These are phyloP conservation scores for Pithys albifrons DNA, from an alignment of 2,113 vertebrate species.

Conservation along the genomic window DNA sequence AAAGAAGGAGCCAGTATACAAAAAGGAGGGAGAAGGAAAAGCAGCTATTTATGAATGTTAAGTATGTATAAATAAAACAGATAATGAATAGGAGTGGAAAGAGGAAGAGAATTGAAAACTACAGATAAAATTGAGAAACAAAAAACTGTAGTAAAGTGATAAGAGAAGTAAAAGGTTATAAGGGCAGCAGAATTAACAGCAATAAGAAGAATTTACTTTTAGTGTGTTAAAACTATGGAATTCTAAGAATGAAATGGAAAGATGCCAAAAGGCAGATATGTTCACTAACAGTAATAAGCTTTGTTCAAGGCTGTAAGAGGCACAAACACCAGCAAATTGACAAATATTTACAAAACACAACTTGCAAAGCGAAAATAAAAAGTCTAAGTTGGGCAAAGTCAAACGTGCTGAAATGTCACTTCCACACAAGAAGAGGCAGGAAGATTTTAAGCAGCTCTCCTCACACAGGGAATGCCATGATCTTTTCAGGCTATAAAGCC, in stretches of 20 bases:
- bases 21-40: neutral
- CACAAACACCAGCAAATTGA: neutral
- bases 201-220: neutral
- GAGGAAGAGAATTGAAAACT: neutral
- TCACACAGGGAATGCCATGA: neutral
- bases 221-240: conserved; percentile 9
- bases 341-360: conserved; percentile 39
- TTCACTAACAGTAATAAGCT: conserved; percentile 1
- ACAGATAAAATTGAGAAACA: neutral
- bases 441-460: neutral
- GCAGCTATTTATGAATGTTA: neutral
- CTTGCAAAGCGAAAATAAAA: neutral
- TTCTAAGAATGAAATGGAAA: conserved; percentile 18
- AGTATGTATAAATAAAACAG: neutral
- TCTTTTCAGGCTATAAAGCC: neutral
- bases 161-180: neutral
- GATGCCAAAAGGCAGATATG: neutral
- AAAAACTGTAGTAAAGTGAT: neutral
- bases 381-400: neutral
- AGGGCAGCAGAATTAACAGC: neutral
- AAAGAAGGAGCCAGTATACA: neutral
- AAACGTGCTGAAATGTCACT: neutral
- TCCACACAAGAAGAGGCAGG: neutral
- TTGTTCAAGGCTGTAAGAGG: conserved; percentile 26
- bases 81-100: neutral